Base-by-base conservation (phyloP, 2,113 vertebrate species). In the Siphamia tubifer region DNA sequence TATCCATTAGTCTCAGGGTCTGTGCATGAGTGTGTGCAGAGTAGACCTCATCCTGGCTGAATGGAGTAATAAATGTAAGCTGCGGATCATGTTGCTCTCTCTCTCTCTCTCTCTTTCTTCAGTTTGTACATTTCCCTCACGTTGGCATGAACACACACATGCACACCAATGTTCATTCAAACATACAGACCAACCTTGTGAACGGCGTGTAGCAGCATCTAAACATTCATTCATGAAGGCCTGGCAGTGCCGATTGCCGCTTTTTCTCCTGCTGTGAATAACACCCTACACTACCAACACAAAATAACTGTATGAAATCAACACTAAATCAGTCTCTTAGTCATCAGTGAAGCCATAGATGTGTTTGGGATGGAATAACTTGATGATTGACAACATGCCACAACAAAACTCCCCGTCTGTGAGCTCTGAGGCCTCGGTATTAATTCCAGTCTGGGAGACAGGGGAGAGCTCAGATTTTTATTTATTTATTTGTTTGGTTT, bases 51-150 rank as follows among this genome's bases (percentile, higher is more conserved):
- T 83, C 79, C 70, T 82, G 77, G 57, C 52, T 84, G 75, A 85
- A 85, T 83, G 74, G 56, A 85, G 84, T 84, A 85, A 90, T 85
- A 81, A 90, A 79, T 75, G 68, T 45, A 53, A 61, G 68, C 73
- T 63, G 48, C 51, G 74, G 85, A 85, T 90, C 78, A 78, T 51
- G 82, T 88, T 84, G 79, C 89, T 72, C 42, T 24, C 71, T 15
- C 60, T 32, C 54, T 57, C 40, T 61, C 89, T 72, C 42, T 24
- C 71, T 15, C 60, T 32, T 51, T 57, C 40, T 61, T 44, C 57
- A 58, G 44, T 39, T 75, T 35, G 63, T 74, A 60, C 49, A 23
- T 61, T 67, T 44, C 67, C 42, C 45, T 65, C 32, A 12, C 39
- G 35, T 30, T 73, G 71, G 25, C 43, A 32, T 54, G 72, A 35